Conservation (phyloP, 2,113 vertebrate genomes). For the Agapornis roseicollis region DNA sequence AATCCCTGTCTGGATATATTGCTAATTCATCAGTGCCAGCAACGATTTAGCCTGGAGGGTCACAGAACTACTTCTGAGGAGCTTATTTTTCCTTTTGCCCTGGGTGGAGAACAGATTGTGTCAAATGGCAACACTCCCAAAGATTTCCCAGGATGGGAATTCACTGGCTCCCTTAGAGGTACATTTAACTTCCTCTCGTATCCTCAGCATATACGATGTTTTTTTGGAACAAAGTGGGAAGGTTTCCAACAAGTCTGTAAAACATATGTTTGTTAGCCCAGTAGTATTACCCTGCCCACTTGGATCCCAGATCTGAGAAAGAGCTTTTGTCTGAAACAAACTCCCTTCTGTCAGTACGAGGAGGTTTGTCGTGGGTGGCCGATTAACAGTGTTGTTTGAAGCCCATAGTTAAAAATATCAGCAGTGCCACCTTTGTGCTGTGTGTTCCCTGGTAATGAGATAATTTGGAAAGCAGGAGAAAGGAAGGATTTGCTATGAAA, state of each 20-base stretch:
- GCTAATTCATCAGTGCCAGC: background rate
- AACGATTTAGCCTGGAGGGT: background rate
- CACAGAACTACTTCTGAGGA: background rate
- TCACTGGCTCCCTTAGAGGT: background rate
- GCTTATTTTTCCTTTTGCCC: background rate
- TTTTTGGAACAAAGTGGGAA: background rate
- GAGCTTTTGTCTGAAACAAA: background rate
- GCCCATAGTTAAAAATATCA: background rate
- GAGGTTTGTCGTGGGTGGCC: background rate
- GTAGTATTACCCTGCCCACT: background rate
- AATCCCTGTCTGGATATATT: background rate
- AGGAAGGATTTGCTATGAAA: background rate
- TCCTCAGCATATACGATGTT: background rate
- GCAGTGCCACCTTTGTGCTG: background rate
- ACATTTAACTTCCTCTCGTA: background rate
- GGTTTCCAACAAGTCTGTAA: background rate
- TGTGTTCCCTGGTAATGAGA: background rate
- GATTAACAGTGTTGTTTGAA: background rate
- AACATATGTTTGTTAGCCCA: background rate
- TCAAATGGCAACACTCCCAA: background rate
- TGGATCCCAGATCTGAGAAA: background rate
- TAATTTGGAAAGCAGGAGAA: background rate
- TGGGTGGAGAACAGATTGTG: background rate
- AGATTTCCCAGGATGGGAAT: background rate
- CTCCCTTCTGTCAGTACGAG: background rate